Conservation (phyloP, 2,113 vertebrate species). For the Electrona antarctica region DNA sequence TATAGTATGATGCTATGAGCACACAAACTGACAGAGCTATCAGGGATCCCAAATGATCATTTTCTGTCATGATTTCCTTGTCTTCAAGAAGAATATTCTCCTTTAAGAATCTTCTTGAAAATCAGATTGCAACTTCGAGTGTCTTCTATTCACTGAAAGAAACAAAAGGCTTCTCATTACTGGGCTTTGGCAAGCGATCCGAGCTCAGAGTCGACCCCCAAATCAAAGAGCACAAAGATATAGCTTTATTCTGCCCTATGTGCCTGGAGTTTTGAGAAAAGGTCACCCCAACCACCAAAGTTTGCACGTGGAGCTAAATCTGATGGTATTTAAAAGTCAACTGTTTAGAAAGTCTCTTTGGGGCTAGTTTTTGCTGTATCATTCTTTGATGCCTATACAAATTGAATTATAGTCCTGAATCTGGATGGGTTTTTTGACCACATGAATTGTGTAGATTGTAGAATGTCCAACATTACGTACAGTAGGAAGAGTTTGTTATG, state of each 20-base stretch:
- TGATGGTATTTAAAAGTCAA: slow-evolving; percentile 75
- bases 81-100: slow-evolving; percentile 1
- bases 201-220: slow-evolving; percentile 32
- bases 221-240: slow-evolving; percentile 70
- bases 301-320: slow-evolving; percentile 70
- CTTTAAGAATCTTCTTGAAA: slow-evolving; percentile 30
- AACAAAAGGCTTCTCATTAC: slow-evolving; percentile 72
- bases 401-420: slow-evolving; percentile 4
- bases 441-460: neutral
- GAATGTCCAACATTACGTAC: no score
- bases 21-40: no score
- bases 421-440: neutral
- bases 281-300: slow-evolving; percentile 69
- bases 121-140: slow-evolving; percentile 46
- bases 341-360: slow-evolving; percentile 37
- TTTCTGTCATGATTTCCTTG: neutral
- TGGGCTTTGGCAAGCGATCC: slow-evolving; percentile 44
- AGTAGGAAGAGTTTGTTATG: no score
- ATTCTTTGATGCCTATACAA: slow-evolving; percentile 22
- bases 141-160: slow-evolving; percentile 26
- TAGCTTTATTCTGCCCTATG: slow-evolving; percentile 61
- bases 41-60: neutral
- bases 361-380: slow-evolving; percentile 13
- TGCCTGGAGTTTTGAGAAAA: slow-evolving; percentile 72
- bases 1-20: no score